Percentiles rank a stretch among this genome's conserved stretches.
phyloP scores from a whole-genome alignment of 1,140 invertebrate species.

The Cherax quadricarinatus region DNA sequence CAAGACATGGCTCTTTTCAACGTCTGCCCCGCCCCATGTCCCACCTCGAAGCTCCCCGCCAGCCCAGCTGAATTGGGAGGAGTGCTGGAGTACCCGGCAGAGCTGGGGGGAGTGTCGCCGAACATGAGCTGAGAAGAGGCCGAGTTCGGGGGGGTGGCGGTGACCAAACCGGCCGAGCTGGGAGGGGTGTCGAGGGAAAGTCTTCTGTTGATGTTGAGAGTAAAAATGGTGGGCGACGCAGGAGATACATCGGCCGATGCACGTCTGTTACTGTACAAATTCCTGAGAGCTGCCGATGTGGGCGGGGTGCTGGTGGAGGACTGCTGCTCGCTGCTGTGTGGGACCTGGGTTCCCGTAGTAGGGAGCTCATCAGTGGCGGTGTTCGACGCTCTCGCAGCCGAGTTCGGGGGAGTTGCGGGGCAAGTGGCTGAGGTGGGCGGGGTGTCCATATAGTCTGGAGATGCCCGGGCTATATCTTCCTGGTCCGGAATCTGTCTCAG shows the following conservation, averaged over 20 bases:
- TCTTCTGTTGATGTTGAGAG: constrained; percentile 37
- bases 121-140: constrained; percentile 52
- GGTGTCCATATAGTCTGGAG: constrained; percentile 24
- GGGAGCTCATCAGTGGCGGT: constrained; percentile 59
- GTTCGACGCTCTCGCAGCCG: constrained; percentile 18
- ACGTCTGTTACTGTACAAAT: constrained; percentile 32
- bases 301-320: constrained; percentile 46
- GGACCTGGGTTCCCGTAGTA: background rate
- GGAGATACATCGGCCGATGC: constrained; percentile 38
- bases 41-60: constrained; percentile 74
- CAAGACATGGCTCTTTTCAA: constrained; percentile 86
- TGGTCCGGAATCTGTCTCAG: constrained; percentile 68
- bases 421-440: constrained; percentile 43
- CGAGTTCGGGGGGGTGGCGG: constrained; percentile 65
- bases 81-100: constrained; percentile 72
- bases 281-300: constrained; percentile 13
- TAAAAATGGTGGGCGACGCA: constrained; percentile 26
- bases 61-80: constrained; percentile 75
- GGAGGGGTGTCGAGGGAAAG: constrained; percentile 70
- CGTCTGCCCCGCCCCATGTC: background rate
- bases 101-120: constrained; percentile 59
- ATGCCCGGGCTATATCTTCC: background rate
- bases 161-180: constrained; percentile 52
- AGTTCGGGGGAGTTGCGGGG: constrained; percentile 39
- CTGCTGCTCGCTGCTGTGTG: too few species aligned